phyloP scores from a whole-genome alignment of 2,113 vertebrate genomes.

The Syrrhaptes paradoxus region DNA sequence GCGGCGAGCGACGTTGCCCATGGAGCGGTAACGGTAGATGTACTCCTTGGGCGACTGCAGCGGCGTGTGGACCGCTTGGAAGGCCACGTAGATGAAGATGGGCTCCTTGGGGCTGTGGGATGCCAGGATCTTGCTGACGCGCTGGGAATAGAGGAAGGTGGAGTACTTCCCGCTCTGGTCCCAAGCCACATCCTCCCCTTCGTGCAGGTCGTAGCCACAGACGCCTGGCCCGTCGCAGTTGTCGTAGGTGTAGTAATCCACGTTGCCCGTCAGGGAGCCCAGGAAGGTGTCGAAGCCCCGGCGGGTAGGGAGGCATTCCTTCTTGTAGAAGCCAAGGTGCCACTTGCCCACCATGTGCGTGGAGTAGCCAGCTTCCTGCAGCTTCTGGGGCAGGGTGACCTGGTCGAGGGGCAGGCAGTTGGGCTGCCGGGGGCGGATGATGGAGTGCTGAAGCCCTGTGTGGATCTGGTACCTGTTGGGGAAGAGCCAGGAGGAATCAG shows the following conservation, averaged over 20 bases:
- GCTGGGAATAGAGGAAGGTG: slow-evolving; percentile 91
- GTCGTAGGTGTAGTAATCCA: slow-evolving; percentile 94
- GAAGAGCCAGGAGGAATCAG: background rate
- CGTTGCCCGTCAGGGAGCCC: slow-evolving; percentile 93
- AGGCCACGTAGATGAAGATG: slow-evolving; percentile 94
- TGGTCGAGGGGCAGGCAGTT: slow-evolving; percentile 94
- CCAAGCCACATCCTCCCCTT: slow-evolving; percentile 92
- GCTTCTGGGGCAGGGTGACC: slow-evolving; percentile 91
- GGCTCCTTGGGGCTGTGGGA: slow-evolving; percentile 86
- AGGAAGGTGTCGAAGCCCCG: slow-evolving; percentile 95
- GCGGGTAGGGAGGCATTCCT: slow-evolving; percentile 93
- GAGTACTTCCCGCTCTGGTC: slow-evolving; percentile 91
- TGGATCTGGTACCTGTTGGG: slow-evolving; percentile 94
- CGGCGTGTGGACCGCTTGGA: slow-evolving; percentile 95
- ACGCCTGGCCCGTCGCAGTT: slow-evolving; percentile 89
- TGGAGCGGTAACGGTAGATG: slow-evolving; percentile 87
- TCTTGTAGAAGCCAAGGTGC: slow-evolving; percentile 98
- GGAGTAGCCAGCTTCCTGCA: slow-evolving; percentile 92
- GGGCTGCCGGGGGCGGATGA: slow-evolving; percentile 94
- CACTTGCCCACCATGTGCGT: slow-evolving; percentile 99
- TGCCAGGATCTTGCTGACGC: slow-evolving; percentile 90
- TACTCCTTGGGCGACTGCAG: slow-evolving; percentile 93
- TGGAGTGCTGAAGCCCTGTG: slow-evolving; percentile 92
- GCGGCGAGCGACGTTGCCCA: slow-evolving; percentile 90
- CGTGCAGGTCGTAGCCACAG: slow-evolving; percentile 93